A percentile compares a stretch with the other conserved stretches of the same genome.
Evolutionary conservation across 2,797 vertebrate species (phyloP).

Genomic region (Tinamus major): DNA sequence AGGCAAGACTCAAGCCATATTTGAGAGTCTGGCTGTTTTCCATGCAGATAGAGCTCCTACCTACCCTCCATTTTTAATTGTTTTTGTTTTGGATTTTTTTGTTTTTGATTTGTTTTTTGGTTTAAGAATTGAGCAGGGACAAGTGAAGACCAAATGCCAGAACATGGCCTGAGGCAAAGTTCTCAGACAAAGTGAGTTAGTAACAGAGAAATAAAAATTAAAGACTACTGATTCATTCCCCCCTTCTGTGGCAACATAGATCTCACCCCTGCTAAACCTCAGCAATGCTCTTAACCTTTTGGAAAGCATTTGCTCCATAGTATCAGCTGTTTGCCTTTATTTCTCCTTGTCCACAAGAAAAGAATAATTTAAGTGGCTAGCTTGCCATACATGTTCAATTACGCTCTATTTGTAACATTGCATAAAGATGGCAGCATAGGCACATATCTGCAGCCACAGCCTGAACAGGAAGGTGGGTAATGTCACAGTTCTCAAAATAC

Average conservation of each 20-base stretch:
- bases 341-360: not conserved
- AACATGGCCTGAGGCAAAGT: not conserved
- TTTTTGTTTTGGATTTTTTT: not conserved
- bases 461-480: not conserved
- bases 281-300: not conserved
- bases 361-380: not conserved
- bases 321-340: not conserved
- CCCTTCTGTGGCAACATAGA: not conserved
- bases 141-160: not conserved
- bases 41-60: not conserved
- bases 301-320: not conserved
- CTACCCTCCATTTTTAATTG: not conserved
- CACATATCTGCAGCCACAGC: fast-evolving
- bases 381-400: not conserved
- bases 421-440: not conserved
- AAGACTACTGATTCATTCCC: not conserved
- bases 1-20: not conserved
- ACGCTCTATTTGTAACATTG: not conserved
- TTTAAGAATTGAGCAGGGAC: not conserved
- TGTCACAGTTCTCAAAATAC: not conserved
- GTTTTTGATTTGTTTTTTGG: not conserved
- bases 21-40: not conserved
- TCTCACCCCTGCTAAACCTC: not conserved
- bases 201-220: not conserved
- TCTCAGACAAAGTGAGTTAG: not conserved